phyloP scores from a whole-genome alignment of 2,113 vertebrate species.

The Tyrannus savana region DNA sequence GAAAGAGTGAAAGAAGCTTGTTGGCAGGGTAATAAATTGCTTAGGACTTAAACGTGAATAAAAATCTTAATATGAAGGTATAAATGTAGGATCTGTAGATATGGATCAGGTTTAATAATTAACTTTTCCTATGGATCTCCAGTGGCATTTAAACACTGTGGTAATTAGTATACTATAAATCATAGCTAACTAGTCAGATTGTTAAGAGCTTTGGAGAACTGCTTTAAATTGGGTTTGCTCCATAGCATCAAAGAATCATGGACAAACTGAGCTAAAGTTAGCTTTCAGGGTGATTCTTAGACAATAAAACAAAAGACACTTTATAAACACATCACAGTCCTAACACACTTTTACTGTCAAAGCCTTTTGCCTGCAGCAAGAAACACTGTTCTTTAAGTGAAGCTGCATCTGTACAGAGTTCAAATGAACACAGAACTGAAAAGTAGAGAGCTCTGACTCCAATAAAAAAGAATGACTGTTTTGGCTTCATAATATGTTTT shows the following conservation, averaged over 20 bases:
- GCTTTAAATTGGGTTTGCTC: neutral
- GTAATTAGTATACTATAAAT: neutral
- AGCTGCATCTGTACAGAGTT: conserved; percentile 11
- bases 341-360: conserved; percentile 1
- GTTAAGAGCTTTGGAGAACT: neutral
- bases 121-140: neutral
- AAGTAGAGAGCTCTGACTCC: conserved; percentile 35
- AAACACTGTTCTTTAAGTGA: neutral
- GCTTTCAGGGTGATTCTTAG: neutral
- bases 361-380: conserved; percentile 42
- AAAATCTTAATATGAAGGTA: neutral
- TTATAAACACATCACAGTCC: conserved; percentile 26
- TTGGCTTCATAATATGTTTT: conserved; percentile 44
- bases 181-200: neutral
- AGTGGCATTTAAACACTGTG: neutral
- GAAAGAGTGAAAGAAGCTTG: neutral
- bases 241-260: neutral
- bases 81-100: neutral
- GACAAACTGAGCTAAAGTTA: neutral
- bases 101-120: neutral
- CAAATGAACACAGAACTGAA: conserved; percentile 18
- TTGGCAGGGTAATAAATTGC: neutral
- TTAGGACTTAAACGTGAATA: neutral
- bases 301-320: conserved; percentile 14
- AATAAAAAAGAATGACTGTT: conserved; percentile 36